These are phyloP conservation scores for Herminia tarsipennalis DNA, from an alignment of 2,888 invertebrate genomes.

Conservation along the genomic window DNA sequence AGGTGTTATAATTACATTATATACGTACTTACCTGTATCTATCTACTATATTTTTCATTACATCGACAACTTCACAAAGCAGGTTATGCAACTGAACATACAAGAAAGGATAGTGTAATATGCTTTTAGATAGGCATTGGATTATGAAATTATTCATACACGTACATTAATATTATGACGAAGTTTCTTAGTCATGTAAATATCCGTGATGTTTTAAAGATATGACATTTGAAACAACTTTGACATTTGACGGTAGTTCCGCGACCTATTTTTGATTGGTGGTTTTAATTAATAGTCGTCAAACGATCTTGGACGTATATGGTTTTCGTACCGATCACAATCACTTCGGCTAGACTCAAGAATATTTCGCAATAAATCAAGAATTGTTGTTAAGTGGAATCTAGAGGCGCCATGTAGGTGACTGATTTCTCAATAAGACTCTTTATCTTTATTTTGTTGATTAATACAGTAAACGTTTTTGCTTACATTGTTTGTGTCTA, in stretches of 20 bases:
- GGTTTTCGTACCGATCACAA: slow-evolving; percentile 21
- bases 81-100: slow-evolving; percentile 19
- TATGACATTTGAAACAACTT: slow-evolving; percentile 1
- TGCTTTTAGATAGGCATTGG: not conserved
- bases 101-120: slow-evolving; percentile 13
- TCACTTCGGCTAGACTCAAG: slow-evolving; percentile 19
- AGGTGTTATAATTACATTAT: slow-evolving; percentile 39
- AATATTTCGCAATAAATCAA: slow-evolving; percentile 18
- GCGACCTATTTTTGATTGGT: slow-evolving; percentile 12
- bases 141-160: not conserved
- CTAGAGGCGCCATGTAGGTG: slow-evolving; percentile 19
- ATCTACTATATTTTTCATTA: slow-evolving; percentile 8
- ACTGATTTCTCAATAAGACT: not conserved
- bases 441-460: not conserved
- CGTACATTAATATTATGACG: not conserved
- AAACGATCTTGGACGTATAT: slow-evolving; percentile 29
- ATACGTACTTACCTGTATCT: slow-evolving; percentile 6
- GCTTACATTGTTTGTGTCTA: too few species aligned
- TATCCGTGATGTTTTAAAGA: not conserved
- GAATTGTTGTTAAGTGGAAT: slow-evolving; percentile 12
- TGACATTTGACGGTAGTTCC: slow-evolving; percentile 14
- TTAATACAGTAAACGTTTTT: too few species aligned
- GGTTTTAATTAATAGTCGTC: slow-evolving; percentile 22
- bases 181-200: not conserved
- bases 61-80: slow-evolving; percentile 18